Base-by-base conservation (phyloP, 2,797 vertebrate genomes). In the Buphagus erythrorhynchus region DNA sequence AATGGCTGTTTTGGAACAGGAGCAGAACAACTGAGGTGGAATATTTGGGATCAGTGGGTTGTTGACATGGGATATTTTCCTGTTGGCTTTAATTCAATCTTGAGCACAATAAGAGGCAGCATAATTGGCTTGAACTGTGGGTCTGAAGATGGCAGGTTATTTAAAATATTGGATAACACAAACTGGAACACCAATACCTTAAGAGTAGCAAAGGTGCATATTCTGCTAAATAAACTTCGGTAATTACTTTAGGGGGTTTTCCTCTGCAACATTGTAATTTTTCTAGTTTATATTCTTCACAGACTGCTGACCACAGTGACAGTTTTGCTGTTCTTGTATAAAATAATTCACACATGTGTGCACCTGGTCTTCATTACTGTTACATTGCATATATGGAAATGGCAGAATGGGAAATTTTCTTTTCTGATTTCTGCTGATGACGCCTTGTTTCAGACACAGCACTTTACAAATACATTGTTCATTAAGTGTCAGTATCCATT, bases 291-390 rank as follows among this genome's bases (percentile, higher is more conserved):
- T 79, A 75, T 96, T 95, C 95, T 93, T 96, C 95, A 88, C 80
- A 86, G 95, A 90, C 90, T 98, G 97, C 98, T 97, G 97, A 97
- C 97, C 97, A 96, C 92, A 59, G 95, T 98, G 97, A 98, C 97
- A 96, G 54, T 83, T 88, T 81, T 88, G 90, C 97, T 96, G 97
- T 84, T 98, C 93, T 97, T 93, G 95, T 97, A 93, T 95, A 98
- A 97, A 97, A 96, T 92, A 96, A 72, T 95, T 92, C 95, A 97
- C 96, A 97, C 94, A 88, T 93, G 80, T 90, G 88, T 85, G 86
- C 91, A 96, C 96, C 96, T 96, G 92, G 90, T 92, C 91, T 97
- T 93, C 67, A 90, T 96, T 95, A 93, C 91, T 95, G 96, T 97
- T 97, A 72, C 93, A 66, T 21, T 57, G 97, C 84, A 87, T 93